Evolutionary conservation across 53 echinoderm and acorn worm genomes (phyloP), one percentile per base, ranked within the genome.

Genomic region (Echinometra lucunter): DNA sequence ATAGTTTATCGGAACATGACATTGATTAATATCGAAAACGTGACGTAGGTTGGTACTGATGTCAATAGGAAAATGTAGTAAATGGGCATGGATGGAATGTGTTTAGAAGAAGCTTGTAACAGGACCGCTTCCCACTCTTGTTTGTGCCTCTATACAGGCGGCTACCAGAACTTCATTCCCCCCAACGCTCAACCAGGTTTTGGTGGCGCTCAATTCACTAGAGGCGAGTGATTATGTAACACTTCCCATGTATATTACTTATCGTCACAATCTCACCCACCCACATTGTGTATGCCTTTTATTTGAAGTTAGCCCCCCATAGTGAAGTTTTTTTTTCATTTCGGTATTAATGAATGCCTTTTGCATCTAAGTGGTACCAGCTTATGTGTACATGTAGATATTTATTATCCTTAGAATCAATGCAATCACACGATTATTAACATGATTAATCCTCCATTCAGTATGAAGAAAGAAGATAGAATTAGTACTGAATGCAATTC

Each of bases 111-210:
- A 75, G 42, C 42, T 78, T 42, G 78, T 78, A 78, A 78, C 23
- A 38, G 78, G n/a, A 85, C 45, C 40, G 49, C 85, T 49, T 85
- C 85, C 56, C 94, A 58, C 57, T 83, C 44, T n/a, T 94, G 42
- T 78, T 94, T 94, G 34, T 94, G 94, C 94, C 94, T 94, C 53
- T 83, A 49, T 85, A 94, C 94, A 94, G 94, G 82, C 85, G 94
- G 94, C 83, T 94, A 94, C 94, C 94, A 94, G 94, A 94, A 83
- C 94, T 94, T 83, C 94, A 37, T 92, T 74, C n/a, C 85, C 83
- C 94, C 94, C 63, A 83, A 57, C 94, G 94, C 94, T 45, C 94
- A 94, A 13, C 83, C 94, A 66, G 94, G 83, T 82, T 94, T 83
- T 94, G 94, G 94, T 85, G 94, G 94, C 85, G 85, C 94, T 37